phyloP scores from a whole-genome alignment of 2,113 vertebrate genomes.

The Setophaga petechia region DNA sequence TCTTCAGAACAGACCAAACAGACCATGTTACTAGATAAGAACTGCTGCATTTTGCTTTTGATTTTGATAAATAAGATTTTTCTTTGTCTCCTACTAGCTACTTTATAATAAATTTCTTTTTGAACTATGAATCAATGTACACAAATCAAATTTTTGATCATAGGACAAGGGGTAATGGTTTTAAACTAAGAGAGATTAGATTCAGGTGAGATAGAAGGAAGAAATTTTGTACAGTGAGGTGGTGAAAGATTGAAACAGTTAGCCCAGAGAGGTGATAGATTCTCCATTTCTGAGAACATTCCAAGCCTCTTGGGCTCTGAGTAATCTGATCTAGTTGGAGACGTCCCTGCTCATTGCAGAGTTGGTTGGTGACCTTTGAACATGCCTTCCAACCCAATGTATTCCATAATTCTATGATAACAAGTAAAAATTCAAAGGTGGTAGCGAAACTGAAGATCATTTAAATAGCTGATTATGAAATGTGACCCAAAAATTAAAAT shows the following conservation, averaged over 20 bases:
- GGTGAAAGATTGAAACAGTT: neutral
- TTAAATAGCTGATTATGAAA: neutral
- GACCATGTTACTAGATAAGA: neutral
- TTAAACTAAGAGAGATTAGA: neutral
- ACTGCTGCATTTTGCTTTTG: neutral
- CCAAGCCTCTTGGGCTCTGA: accelerated
- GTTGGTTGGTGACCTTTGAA: neutral
- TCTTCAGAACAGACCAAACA: neutral
- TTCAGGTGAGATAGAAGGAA: neutral
- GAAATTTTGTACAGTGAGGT: neutral
- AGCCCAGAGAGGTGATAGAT: neutral
- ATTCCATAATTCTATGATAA: neutral
- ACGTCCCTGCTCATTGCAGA: neutral
- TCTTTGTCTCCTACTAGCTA: neutral
- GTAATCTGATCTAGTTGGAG: neutral
- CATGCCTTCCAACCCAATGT: neutral
- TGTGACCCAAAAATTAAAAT: neutral
- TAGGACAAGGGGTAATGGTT: neutral
- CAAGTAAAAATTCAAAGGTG: neutral
- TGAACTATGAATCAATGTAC: neutral
- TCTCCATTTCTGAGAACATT: neutral
- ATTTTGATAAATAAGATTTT: neutral
- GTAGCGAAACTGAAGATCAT: neutral
- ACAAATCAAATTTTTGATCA: neutral
- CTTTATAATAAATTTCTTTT: neutral